phyloP scores from a whole-genome alignment of 1,140 invertebrate species.

The Plutomurus gul region DNA sequence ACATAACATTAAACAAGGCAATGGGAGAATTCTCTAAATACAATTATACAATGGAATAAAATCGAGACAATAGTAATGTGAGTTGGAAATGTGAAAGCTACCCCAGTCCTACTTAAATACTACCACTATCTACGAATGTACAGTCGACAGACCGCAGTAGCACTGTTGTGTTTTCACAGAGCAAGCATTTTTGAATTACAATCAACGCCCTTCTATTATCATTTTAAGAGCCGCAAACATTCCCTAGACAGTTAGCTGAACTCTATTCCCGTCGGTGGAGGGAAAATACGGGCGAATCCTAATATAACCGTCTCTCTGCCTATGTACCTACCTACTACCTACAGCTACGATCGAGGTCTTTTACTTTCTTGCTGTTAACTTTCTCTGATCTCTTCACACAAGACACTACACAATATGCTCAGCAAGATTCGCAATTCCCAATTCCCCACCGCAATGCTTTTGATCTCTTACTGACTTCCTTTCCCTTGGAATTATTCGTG shows the following conservation, averaged over 20 bases:
- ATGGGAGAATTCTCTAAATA: neutral
- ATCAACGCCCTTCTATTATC: slow-evolving; percentile 28
- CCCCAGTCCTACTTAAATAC: no score
- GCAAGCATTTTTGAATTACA: slow-evolving; percentile 10
- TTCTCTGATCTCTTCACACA: neutral
- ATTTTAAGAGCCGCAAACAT: slow-evolving; percentile 13
- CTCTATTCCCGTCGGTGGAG: neutral
- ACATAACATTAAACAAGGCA: neutral
- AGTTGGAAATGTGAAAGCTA: no score
- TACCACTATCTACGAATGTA: neutral
- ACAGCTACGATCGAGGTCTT: neutral
- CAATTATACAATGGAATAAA: neutral
- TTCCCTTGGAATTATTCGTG: neutral
- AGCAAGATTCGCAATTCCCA: neutral
- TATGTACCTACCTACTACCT: no score
- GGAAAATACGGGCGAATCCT: no score
- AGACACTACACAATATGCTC: neutral
- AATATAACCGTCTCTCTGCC: neutral
- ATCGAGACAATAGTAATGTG: neutral
- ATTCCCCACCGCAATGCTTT: neutral
- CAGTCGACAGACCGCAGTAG: neutral
- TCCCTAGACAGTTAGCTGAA: neutral
- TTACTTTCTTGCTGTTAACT: neutral
- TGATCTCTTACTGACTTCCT: neutral
- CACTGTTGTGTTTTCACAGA: neutral